A percentile compares a stretch with the other conserved stretches of the same genome.
Evolutionary conservation across 1,140 invertebrate species (phyloP).

Genomic region (Galleria mellonella): DNA sequence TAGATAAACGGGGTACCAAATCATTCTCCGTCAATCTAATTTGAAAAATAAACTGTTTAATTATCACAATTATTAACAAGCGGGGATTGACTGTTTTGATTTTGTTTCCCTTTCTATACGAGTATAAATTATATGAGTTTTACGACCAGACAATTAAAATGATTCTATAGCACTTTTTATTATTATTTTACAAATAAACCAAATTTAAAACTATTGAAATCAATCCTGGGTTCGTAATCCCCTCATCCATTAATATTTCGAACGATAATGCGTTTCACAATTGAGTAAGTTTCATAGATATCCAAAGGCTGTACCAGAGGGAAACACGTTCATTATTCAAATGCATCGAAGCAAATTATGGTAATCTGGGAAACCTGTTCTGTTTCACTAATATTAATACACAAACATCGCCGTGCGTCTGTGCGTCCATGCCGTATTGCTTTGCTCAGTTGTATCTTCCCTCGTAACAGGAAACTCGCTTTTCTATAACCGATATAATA

Average conservation of each 20-base stretch:
- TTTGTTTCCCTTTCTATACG: too few species aligned
- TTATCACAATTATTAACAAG: too few species aligned
- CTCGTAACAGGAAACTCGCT: neutral
- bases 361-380: conserved; percentile 70
- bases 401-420: conserved; percentile 42
- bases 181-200: too few species aligned
- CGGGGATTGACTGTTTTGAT: too few species aligned
- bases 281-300: conserved; percentile 39
- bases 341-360: conserved; percentile 73
- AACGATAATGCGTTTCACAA: conserved; percentile 35
- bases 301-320: conserved; percentile 34
- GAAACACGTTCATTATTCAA: conserved; percentile 71
- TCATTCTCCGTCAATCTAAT: too few species aligned
- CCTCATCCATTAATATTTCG: conserved; percentile 7
- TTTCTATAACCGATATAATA: too few species aligned
- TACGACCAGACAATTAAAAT: too few species aligned
- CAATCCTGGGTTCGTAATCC: conserved; percentile 6
- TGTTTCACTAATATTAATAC: conserved; percentile 70
- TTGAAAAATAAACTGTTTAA: too few species aligned
- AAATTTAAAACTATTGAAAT: too few species aligned
- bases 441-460: conserved; percentile 21
- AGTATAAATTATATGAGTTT: too few species aligned
- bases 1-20: too few species aligned
- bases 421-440: conserved; percentile 15
- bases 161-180: too few species aligned